These are phyloP conservation scores for Sepiola atlantica DNA, from an alignment of 2,888 invertebrate genomes.

Conservation along the genomic window DNA sequence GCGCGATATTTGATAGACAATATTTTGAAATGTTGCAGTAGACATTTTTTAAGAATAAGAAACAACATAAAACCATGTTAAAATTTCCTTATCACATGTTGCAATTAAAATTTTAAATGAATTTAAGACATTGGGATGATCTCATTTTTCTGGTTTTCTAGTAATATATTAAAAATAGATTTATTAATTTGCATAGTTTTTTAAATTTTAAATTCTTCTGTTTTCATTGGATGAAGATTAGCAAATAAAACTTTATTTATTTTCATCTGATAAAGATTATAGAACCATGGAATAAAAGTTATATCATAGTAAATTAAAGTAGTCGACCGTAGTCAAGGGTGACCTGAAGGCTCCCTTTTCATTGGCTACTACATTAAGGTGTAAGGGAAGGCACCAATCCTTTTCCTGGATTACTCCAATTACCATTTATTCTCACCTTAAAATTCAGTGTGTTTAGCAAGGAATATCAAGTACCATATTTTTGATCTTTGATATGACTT, in stretches of 20 bases:
- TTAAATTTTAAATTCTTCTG: background rate
- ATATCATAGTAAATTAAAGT: too few relatives aligned
- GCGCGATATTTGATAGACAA: background rate
- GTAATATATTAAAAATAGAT: background rate
- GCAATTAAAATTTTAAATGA: background rate
- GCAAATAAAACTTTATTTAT: background rate
- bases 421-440: too few relatives aligned
- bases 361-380: too few relatives aligned
- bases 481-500: too few relatives aligned
- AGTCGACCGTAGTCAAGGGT: too few relatives aligned
- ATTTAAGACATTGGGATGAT: background rate
- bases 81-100: background rate
- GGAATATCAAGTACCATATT: too few relatives aligned
- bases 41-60: background rate
- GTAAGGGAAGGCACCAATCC: too few relatives aligned
- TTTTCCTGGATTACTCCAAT: too few relatives aligned
- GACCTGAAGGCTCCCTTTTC: too few relatives aligned
- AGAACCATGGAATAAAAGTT: background rate
- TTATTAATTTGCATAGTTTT: background rate
- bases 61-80: background rate
- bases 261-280: background rate
- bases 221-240: background rate
- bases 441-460: too few relatives aligned
- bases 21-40: background rate
- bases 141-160: background rate